Conservation (phyloP, 2,888 invertebrate genomes). For the Leptopilina drosophilae region DNA sequence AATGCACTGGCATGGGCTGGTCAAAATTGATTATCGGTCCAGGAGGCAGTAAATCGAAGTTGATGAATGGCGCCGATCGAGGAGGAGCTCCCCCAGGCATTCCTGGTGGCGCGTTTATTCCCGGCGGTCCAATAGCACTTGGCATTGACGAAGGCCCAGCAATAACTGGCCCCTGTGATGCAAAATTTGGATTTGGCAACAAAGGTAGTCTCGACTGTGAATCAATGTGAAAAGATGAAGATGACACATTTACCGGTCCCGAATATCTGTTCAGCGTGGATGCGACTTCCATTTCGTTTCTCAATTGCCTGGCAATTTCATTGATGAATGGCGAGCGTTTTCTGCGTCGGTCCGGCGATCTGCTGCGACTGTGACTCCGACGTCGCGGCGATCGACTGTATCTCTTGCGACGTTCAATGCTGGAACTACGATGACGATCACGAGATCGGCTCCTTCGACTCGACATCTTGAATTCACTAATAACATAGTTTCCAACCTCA, state of each 20-base stretch:
- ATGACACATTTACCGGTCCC: constrained; percentile 28
- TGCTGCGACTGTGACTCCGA: constrained; percentile 65
- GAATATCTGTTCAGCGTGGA: constrained; percentile 47
- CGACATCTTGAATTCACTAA: constrained; percentile 60
- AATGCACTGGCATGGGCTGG: constrained; percentile 54
- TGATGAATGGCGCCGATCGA: constrained; percentile 58
- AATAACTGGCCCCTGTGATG: constrained; percentile 11
- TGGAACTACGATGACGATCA: constrained; percentile 66
- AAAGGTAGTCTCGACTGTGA: constrained; percentile 13
- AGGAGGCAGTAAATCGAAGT: constrained; percentile 62
- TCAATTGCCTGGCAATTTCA: constrained; percentile 72
- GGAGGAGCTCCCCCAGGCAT: constrained; percentile 39
- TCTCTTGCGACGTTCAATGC: constrained; percentile 65
- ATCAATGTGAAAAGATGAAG: constrained; percentile 21
- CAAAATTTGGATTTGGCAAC: constrained; percentile 37
- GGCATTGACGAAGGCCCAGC: constrained; percentile 3
- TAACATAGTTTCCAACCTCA: constrained; percentile 43
- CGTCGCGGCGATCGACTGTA: constrained; percentile 71
- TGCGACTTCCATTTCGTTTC: constrained; percentile 60
- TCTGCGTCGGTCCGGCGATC: constrained; percentile 68
- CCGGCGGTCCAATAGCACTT: constrained; percentile 1
- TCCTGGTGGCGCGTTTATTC: not conserved
- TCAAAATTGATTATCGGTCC: constrained; percentile 65
- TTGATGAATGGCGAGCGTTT: constrained; percentile 75
- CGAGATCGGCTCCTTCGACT: constrained; percentile 70